phyloP scores from a whole-genome alignment of 2,113 vertebrate species.

The Ardeotis arabs region DNA sequence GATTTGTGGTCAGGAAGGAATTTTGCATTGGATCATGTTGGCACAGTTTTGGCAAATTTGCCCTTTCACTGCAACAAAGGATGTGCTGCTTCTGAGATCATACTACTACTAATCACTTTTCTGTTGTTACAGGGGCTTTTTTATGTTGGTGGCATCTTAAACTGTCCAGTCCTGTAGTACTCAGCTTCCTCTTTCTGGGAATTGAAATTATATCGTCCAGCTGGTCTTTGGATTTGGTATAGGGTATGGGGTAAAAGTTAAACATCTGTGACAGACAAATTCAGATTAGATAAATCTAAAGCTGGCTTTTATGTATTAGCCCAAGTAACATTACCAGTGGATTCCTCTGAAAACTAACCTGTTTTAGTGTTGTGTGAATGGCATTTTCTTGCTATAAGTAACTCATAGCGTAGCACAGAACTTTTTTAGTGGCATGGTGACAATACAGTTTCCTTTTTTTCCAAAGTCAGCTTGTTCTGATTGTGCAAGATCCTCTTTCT shows the following conservation, averaged over 20 bases:
- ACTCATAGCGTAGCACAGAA: not conserved
- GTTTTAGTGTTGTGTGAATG: not conserved
- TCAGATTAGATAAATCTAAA: not conserved
- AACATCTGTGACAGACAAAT: not conserved
- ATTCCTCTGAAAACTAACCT: not conserved
- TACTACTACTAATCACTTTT: not conserved
- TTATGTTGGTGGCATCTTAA: not conserved
- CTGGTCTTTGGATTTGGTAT: not conserved
- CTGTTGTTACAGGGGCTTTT: not conserved
- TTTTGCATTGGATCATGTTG: slow-evolving; percentile 2
- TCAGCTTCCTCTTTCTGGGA: not conserved
- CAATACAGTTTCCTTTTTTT: slow-evolving; percentile 21
- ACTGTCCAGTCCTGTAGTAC: not conserved
- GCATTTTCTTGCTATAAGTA: not conserved
- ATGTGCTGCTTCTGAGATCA: slow-evolving; percentile 25
- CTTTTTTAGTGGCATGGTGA: not conserved
- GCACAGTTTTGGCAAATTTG: not conserved
- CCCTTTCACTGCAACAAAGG: not conserved
- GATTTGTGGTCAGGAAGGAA: slow-evolving; percentile 20
- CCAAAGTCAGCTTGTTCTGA: not conserved
- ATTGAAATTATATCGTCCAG: not conserved
- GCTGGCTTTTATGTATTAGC: not conserved
- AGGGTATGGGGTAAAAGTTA: not conserved
- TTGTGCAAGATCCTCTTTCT: slow-evolving; percentile 37
- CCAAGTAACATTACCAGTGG: not conserved